phyloP scores from a whole-genome alignment of 2,113 vertebrate species.

The Melanotaenia duboulayi region DNA sequence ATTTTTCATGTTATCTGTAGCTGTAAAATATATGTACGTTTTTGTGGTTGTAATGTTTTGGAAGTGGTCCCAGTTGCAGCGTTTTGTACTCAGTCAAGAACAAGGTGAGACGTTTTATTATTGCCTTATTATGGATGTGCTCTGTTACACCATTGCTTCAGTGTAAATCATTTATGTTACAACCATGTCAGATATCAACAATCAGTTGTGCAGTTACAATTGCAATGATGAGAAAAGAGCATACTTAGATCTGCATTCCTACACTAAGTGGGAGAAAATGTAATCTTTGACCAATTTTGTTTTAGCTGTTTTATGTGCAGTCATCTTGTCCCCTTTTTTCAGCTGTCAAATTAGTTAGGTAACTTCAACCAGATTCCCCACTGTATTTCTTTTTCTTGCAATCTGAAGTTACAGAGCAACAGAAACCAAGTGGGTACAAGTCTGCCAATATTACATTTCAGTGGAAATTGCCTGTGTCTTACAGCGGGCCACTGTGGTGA shows the following conservation, averaged over 20 bases:
- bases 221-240: constrained; percentile 9
- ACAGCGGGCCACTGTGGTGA: constrained; percentile 71
- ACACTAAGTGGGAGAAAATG: constrained; percentile 16
- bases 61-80: constrained; percentile 52
- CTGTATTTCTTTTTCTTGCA: constrained; percentile 63
- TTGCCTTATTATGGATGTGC: constrained; percentile 61
- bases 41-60: constrained; percentile 58
- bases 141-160: constrained; percentile 46
- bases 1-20: constrained; percentile 57
- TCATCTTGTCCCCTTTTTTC: constrained; percentile 48
- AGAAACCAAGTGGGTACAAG: constrained; percentile 59
- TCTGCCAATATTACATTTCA: constrained; percentile 73
- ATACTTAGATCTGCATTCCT: constrained; percentile 17
- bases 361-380: constrained; percentile 62
- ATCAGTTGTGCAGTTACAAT: constrained; percentile 35
- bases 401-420: constrained; percentile 71
- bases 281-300: constrained; percentile 43
- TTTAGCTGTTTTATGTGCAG: constrained; percentile 40
- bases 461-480: constrained; percentile 80
- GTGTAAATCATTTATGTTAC: constrained; percentile 44
- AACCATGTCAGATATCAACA: constrained; percentile 59
- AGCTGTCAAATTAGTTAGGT: constrained; percentile 68
- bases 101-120: constrained; percentile 66
- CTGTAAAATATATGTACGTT: constrained; percentile 53
- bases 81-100: constrained; percentile 43